phyloP scores from a whole-genome alignment of 2,888 invertebrate species.

The Pandemis cinnamomeana region DNA sequence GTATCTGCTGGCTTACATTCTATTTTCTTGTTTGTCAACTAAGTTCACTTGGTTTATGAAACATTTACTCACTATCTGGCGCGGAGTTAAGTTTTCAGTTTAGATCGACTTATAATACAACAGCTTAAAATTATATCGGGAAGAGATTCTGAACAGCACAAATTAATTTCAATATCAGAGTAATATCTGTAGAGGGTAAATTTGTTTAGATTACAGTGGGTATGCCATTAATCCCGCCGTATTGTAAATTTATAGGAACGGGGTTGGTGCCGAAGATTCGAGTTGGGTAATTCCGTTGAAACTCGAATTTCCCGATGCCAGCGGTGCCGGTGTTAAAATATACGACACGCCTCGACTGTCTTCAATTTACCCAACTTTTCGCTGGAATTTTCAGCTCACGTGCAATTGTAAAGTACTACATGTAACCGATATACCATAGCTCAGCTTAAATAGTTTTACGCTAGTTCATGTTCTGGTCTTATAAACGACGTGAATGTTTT shows the following conservation, averaged over 20 bases:
- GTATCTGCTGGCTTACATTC: not conserved
- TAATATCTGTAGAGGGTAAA: slow-evolving; percentile 55
- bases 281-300: slow-evolving; percentile 62
- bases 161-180: slow-evolving; percentile 53
- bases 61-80: not conserved
- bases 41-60: slow-evolving; percentile 8
- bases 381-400: slow-evolving; percentile 63
- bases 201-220: slow-evolving; percentile 49
- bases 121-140: slow-evolving; percentile 43
- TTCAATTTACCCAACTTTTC: slow-evolving; percentile 61
- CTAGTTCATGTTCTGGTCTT: slow-evolving; percentile 45
- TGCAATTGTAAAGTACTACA: slow-evolving; percentile 61
- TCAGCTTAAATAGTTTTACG: slow-evolving; percentile 55
- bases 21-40: slow-evolving; percentile 3
- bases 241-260: slow-evolving; percentile 59
- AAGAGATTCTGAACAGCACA: slow-evolving; percentile 52
- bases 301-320: slow-evolving; percentile 52
- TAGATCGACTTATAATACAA: not conserved
- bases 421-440: slow-evolving; percentile 56
- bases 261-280: slow-evolving; percentile 58
- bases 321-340: slow-evolving; percentile 65
- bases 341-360: slow-evolving; percentile 60
- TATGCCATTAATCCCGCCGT: slow-evolving; percentile 57
- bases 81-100: not conserved
- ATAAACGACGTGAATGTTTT: slow-evolving; percentile 38